Conservation (phyloP, 2,113 vertebrate genomes). For the Trichomycterus rosablanca region DNA sequence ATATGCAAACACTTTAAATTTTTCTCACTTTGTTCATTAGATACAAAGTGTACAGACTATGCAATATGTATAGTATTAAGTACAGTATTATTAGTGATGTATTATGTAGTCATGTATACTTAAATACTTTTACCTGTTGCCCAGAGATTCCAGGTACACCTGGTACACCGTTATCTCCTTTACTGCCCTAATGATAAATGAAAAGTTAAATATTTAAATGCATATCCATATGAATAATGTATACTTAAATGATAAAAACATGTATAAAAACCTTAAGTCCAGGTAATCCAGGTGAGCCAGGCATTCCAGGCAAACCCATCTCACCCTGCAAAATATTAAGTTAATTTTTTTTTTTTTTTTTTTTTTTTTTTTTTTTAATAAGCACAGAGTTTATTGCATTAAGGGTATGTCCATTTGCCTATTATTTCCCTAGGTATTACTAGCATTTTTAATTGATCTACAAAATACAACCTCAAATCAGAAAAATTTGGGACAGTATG, state of each 20-base stretch:
- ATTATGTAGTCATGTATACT: neutral
- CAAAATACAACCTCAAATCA: too few relatives aligned
- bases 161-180: constrained; percentile 78
- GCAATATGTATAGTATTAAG: too few relatives aligned
- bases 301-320: constrained; percentile 72
- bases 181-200: constrained; percentile 73
- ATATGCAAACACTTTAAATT: neutral
- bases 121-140: constrained; percentile 67
- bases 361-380: too few relatives aligned
- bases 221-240: too few relatives aligned
- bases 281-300: constrained; percentile 74
- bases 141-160: constrained; percentile 75
- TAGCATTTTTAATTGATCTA: too few relatives aligned
- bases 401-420: too few relatives aligned
- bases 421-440: too few relatives aligned
- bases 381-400: too few relatives aligned
- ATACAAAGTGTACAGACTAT: too few relatives aligned
- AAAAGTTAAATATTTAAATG: constrained; percentile 4
- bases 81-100: neutral
- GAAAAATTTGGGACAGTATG: too few relatives aligned
- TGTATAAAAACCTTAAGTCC: constrained; percentile 78
- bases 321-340: constrained; percentile 69
- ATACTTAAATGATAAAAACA: neutral
- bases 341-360: neutral
- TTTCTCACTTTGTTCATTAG: too few relatives aligned